Evolutionary conservation across 1,140 invertebrate species (phyloP), one percentile per base, ranked within the genome.

Genomic region (Bilobella aurantiaca): DNA sequence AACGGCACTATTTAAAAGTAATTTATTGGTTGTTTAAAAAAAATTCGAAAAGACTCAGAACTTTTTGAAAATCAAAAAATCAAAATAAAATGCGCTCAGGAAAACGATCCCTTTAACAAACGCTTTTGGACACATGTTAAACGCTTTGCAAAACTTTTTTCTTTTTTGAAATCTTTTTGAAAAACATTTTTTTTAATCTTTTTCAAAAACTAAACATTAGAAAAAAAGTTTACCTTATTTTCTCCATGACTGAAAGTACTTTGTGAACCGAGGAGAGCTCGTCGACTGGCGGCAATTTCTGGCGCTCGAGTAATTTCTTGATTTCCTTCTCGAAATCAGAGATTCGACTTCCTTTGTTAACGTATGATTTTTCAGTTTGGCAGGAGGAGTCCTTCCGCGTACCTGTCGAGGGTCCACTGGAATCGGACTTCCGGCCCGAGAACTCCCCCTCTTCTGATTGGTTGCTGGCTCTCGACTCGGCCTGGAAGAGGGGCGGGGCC

Each of bases 271-370:
- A 69, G 3, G 68, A 68, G 1, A 73, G 32, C 32, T 72, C 70
- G 63, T 72, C 70, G 30, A 71, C 71, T 63, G 67, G 71, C 14
- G 71, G 77, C 31, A 85, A 75, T 76, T 83, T 84, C 74, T 85
- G 84, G 73, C 87, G 85, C 73, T 87, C 86, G 53, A 87, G 77
- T 65, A 87, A 78, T 75, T 85, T 85, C 77, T 87, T 85, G 67
- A 87, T 85, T 74, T 87, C 86, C 73, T 84, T 81, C 77, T 87
- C 85, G 73, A 86, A 86, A 58, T 75, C 73, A 3, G 85, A 85
- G 27, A 77, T 74, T 32, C 74, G 29, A n/a, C 23, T 56, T 65
- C 72, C 70, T 82, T 84, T 73, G 81, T 82, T 70, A 12, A 68
- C 66, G 42, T 69, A 67, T 2, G 73, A 72, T 63, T 73, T 73